Percentiles rank a stretch among this genome's conserved stretches.
Conservation (phyloP, 2,797 vertebrate genomes). For the Linurgus olivaceus region DNA sequence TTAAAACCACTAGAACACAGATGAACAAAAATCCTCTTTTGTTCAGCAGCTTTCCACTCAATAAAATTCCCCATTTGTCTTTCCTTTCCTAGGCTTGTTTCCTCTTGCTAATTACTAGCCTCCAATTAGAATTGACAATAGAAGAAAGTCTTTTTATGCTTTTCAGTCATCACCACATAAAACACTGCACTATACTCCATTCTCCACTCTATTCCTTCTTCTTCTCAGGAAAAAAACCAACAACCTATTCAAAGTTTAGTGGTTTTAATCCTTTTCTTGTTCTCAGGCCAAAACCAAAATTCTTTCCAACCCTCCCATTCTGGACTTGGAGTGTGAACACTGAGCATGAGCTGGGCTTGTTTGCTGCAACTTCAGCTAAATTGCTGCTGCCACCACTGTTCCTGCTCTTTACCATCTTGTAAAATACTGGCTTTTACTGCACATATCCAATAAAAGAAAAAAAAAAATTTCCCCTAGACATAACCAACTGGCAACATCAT, state of each 20-base stretch:
- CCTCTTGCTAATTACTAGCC: conserved; percentile 1
- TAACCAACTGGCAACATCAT: background rate
- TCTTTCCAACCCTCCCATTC: background rate
- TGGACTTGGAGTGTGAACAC: background rate
- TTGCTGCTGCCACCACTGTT: background rate
- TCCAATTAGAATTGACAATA: conserved; percentile 46
- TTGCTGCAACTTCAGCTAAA: conserved; percentile 3
- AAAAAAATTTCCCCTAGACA: background rate
- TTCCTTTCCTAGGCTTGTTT: background rate
- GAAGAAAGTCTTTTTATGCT: conserved; percentile 40
- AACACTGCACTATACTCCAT: background rate
- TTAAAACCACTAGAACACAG: background rate
- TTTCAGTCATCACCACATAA: conserved; percentile 52
- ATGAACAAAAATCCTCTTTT: background rate
- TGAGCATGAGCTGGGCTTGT: background rate
- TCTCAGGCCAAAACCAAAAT: conserved; percentile 45
- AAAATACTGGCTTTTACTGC: conserved; percentile 47
- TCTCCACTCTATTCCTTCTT: background rate
- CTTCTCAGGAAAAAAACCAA: background rate
- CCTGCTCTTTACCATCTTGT: background rate
- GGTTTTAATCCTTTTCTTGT: conserved; percentile 51
- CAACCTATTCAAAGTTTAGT: background rate
- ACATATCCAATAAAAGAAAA: background rate
- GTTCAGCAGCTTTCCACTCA: conserved; percentile 15
- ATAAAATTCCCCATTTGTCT: conserved; percentile 9